These are phyloP conservation scores for Barbus barbus DNA, from an alignment of 2,113 vertebrate genomes.

Conservation along the genomic window DNA sequence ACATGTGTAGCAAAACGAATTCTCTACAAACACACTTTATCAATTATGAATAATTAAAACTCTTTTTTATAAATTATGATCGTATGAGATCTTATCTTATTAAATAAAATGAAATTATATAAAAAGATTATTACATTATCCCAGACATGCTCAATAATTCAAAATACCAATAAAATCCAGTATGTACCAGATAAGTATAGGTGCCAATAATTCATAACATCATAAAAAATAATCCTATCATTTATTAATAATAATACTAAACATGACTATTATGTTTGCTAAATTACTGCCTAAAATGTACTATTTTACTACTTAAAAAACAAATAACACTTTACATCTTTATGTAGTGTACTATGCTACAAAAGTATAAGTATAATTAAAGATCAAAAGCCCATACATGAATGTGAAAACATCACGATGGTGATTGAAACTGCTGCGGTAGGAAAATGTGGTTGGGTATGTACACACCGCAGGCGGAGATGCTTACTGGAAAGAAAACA, in stretches of 20 bases:
- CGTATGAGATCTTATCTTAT: not conserved
- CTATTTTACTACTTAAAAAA: not conserved
- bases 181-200: not conserved
- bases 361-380: too few species aligned
- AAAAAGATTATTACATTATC: not conserved
- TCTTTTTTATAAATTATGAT: not conserved
- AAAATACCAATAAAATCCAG: not conserved
- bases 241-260: not conserved
- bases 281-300: not conserved
- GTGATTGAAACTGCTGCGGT: constrained; percentile 22
- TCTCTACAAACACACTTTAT: not conserved
- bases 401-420: not conserved
- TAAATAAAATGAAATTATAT: not conserved
- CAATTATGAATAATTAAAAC: not conserved
- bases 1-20: not conserved
- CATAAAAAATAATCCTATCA: not conserved
- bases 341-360: not conserved
- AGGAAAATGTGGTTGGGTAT: constrained; percentile 45
- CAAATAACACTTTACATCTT: not conserved
- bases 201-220: not conserved
- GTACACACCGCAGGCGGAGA: constrained; percentile 9
- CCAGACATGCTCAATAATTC: not conserved
- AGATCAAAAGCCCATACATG: too few species aligned
- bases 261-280: not conserved
- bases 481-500: constrained; percentile 36